Conservation (phyloP, 2,797 vertebrate genomes). For the Ctenosaura bakeri region DNA sequence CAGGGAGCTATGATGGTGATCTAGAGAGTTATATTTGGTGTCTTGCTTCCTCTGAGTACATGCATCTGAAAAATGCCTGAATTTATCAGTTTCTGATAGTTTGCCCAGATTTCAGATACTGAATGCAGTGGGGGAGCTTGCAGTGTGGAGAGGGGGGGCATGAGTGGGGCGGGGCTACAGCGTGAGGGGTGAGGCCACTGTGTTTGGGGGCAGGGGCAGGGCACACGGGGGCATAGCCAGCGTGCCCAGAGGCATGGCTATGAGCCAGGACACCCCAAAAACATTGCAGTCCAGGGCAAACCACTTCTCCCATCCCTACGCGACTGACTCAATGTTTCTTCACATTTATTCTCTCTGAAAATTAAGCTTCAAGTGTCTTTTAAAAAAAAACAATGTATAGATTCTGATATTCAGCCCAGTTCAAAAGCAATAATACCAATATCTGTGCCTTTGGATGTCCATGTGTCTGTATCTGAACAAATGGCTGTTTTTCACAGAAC, state of each 20-base stretch:
- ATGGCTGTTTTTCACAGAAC: neutral
- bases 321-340: neutral
- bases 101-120: neutral
- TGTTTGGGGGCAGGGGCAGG: no score
- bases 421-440: neutral
- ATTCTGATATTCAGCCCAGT: neutral
- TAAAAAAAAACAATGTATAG: neutral
- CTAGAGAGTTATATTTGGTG: neutral
- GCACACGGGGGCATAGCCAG: no score
- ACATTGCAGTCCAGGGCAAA: no score
- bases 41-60: neutral
- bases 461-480: neutral
- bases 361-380: neutral
- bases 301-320: no score
- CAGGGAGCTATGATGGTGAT: neutral
- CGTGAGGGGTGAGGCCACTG: no score
- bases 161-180: no score
- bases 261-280: no score
- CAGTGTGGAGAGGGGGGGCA: no score
- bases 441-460: neutral
- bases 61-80: neutral
- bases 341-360: neutral
- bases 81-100: neutral
- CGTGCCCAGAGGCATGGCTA: no score
- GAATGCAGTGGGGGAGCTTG: neutral